phyloP scores from a whole-genome alignment of 2,113 vertebrate genomes.

The Carettochelys insculpta region DNA sequence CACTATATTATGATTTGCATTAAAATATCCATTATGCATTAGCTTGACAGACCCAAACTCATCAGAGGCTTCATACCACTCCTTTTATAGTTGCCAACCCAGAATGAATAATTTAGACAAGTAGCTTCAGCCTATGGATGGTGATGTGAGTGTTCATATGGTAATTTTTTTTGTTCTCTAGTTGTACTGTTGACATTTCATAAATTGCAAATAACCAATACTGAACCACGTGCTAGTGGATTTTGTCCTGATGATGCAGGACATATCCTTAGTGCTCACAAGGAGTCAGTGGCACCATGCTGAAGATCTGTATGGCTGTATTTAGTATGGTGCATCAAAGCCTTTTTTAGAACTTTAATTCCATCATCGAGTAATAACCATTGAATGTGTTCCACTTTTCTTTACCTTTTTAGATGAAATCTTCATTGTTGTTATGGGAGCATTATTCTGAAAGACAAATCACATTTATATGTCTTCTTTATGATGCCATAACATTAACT shows the following conservation, averaged over 20 bases:
- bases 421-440: constrained; percentile 92
- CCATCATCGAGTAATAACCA: background rate
- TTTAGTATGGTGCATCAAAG: background rate
- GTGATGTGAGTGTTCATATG: background rate
- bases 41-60: background rate
- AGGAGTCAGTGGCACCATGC: background rate
- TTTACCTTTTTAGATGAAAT: constrained; percentile 98
- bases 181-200: fast-evolving
- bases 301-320: background rate
- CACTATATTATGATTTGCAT: background rate
- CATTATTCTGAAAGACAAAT: constrained; percentile 82
- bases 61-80: background rate
- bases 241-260: background rate
- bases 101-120: background rate
- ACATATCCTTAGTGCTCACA: background rate
- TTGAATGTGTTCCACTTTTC: background rate
- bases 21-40: background rate
- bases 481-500: background rate
- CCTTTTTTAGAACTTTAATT: background rate
- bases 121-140: background rate
- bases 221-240: background rate
- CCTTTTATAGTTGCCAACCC: background rate
- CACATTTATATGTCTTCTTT: background rate
- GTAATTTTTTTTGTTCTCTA: background rate
- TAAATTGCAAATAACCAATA: background rate